Percentiles rank a stretch among this genome's conserved stretches.
These are phyloP conservation scores for Melanostoma mellinum DNA, from an alignment of 2,888 invertebrate genomes.

Conservation along the genomic window DNA sequence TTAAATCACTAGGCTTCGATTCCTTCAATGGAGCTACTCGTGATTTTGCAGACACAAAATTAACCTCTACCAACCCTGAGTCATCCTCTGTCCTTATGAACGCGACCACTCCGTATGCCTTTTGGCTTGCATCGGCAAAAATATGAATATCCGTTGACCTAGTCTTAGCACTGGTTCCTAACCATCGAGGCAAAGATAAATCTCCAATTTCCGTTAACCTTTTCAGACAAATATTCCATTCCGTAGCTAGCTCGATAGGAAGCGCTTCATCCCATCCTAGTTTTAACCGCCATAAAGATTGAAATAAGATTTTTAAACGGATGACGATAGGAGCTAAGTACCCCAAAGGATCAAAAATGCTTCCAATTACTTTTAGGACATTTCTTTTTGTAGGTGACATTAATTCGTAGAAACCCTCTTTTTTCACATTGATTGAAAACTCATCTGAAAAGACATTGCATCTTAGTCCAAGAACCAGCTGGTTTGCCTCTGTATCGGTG, in stretches of 20 bases:
- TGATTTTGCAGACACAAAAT: slow-evolving; percentile 1
- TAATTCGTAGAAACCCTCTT: neutral
- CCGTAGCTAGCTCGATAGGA: neutral
- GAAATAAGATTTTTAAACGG: slow-evolving; percentile 11
- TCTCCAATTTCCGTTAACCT: slow-evolving; percentile 2
- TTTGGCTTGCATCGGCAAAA: slow-evolving; percentile 20
- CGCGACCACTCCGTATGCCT: neutral
- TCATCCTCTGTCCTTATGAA: neutral
- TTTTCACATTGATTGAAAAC: neutral
- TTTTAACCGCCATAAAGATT: slow-evolving; percentile 3
- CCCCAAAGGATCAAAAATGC: slow-evolving; percentile 19
- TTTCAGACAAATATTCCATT: slow-evolving; percentile 1
- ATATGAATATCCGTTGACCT: neutral
- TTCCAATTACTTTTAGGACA: slow-evolving; percentile 7
- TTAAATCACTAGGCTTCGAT: neutral
- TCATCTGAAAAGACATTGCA: slow-evolving; percentile 16
- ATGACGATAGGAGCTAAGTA: slow-evolving; percentile 5
- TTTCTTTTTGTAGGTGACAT: slow-evolving; percentile 12
- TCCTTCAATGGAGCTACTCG: neutral
- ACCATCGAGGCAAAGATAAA: slow-evolving; percentile 1
- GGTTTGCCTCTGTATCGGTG: neutral
- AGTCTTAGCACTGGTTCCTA: neutral
- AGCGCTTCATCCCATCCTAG: slow-evolving; percentile 10
- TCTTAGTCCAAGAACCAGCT: slow-evolving; percentile 3
- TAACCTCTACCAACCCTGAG: neutral